A percentile compares a stretch with the other conserved stretches of the same genome.
Evolutionary conservation across 2,797 vertebrate species (phyloP).

Genomic region (Cetoscarus ocellatus): DNA sequence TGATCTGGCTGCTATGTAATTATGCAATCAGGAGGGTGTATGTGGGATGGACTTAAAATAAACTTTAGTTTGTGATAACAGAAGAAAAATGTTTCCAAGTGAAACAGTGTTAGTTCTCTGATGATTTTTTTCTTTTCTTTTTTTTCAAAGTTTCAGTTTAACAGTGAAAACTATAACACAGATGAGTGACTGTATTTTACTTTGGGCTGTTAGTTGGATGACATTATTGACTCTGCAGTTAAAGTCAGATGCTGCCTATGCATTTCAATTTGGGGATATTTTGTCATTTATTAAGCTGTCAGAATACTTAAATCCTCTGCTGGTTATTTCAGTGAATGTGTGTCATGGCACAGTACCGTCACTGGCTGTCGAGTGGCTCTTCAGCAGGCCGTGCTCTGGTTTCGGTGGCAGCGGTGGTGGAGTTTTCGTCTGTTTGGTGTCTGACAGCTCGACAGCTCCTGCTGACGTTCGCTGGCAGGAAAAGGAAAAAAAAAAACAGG

Average conservation of each 20-base stretch:
- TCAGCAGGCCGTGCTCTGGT: slow-evolving; percentile 89
- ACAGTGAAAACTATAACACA: neutral
- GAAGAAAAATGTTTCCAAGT: neutral
- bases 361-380: slow-evolving; percentile 83
- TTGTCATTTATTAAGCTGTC: neutral
- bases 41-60: neutral
- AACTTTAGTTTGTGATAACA: neutral
- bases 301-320: neutral
- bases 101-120: neutral
- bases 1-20: neutral
- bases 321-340: slow-evolving; percentile 12
- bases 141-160: neutral
- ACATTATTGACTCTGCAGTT: neutral
- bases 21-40: neutral
- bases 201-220: neutral
- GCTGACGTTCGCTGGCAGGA: slow-evolving; percentile 80
- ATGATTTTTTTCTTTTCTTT: too few relatives aligned
- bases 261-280: neutral
- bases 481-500: slow-evolving; percentile 2
- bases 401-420: slow-evolving; percentile 91
- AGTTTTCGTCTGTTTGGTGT: slow-evolving; percentile 85
- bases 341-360: slow-evolving; percentile 82
- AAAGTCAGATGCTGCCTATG: neutral
- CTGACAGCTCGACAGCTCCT: slow-evolving; percentile 87
- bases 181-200: neutral